Evolutionary conservation across 2,888 invertebrate genomes (phyloP), one percentile per base, ranked within the genome.

Genomic region (Adela reaumurella): DNA sequence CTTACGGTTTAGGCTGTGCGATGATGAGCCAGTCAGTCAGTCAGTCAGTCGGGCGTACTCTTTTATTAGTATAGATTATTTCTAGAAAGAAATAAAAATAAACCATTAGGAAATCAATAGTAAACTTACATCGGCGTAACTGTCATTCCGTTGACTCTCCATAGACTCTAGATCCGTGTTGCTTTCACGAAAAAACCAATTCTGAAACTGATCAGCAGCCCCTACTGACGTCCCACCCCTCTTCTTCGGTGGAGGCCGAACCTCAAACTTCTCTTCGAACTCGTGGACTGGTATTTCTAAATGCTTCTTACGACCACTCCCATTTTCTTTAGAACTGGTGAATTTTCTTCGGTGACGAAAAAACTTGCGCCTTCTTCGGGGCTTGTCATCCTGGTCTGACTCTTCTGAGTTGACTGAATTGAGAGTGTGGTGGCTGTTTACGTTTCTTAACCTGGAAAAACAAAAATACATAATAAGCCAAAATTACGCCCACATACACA

Each of bases 191-290:
- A 73, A 69, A 68, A 68, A 68, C 78, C 77, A 78, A 29, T 67
- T 59, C 35, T 64, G 59, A 45, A 77, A 78, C 43, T 64, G 64
- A 24, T 68, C 60, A 1, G 49, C 46, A 14, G 55, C 58, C 18
- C 57, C 57, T 17, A 43, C 17, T 17, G 58, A 58, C 6, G 46
- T 57, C 48, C 61, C 64, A 1, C 52, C 19, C 47, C 56, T 58
- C 2, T 57, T 50, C 50, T 79, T 76, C 1, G 69, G 67, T 8
- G 81, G 83, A 3, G 80, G 65, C 60, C 74, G 81, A 2, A 76
- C 61, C 60, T 83, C 83, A 54, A 84, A 84, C 56, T 65, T 79
- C 41, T 80, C 81, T 62, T 84, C 83, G 49, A 84, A 84, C 50
- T 85, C 84, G 51, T 85, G 84, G 53, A 81, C 80, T 0, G 84